Percentiles rank a stretch among this genome's conserved stretches.
Conservation (phyloP, 2,888 invertebrate genomes). For the Sturmia bella region DNA sequence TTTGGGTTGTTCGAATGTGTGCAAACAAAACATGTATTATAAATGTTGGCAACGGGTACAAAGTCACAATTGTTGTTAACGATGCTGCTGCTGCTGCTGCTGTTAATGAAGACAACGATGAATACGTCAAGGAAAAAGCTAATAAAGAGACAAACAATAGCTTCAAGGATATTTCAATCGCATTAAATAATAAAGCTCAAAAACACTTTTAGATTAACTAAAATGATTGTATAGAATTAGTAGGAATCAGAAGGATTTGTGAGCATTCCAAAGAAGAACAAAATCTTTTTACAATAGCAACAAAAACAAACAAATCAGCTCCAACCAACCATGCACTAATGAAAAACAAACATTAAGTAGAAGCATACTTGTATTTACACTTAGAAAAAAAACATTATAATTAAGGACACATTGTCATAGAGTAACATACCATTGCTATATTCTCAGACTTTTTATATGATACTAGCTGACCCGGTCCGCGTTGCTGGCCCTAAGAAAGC, state of each 20-base stretch:
- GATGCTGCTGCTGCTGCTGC: conserved; percentile 6
- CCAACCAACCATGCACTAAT: conserved; percentile 20
- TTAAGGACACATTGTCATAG: too few relatives aligned
- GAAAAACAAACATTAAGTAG: conserved; percentile 29
- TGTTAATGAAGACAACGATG: conserved; percentile 10
- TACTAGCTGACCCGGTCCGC: too few relatives aligned
- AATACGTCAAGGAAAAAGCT: conserved; percentile 57
- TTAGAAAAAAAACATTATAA: too few relatives aligned
- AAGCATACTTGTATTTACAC: too few relatives aligned
- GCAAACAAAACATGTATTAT: neutral
- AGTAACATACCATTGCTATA: too few relatives aligned
- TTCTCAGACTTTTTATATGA: too few relatives aligned
- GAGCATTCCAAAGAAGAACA: conserved; percentile 43
- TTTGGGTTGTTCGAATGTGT: too few relatives aligned
- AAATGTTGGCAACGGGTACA: conserved; percentile 12
- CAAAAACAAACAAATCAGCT: conserved; percentile 40
- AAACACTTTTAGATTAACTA: conserved; percentile 76
- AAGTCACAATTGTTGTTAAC: conserved; percentile 10
- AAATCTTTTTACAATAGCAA: conserved; percentile 35
- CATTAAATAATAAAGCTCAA: conserved; percentile 77
- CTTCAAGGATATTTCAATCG: conserved; percentile 73
- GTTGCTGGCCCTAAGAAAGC: too few relatives aligned
- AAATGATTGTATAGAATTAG: conserved; percentile 70
- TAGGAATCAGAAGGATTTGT: conserved; percentile 62
- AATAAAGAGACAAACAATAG: conserved; percentile 65